A percentile compares a stretch with the other conserved stretches of the same genome.
phyloP scores from a whole-genome alignment of 1,140 invertebrate species.

The Sinonovacula constricta region DNA sequence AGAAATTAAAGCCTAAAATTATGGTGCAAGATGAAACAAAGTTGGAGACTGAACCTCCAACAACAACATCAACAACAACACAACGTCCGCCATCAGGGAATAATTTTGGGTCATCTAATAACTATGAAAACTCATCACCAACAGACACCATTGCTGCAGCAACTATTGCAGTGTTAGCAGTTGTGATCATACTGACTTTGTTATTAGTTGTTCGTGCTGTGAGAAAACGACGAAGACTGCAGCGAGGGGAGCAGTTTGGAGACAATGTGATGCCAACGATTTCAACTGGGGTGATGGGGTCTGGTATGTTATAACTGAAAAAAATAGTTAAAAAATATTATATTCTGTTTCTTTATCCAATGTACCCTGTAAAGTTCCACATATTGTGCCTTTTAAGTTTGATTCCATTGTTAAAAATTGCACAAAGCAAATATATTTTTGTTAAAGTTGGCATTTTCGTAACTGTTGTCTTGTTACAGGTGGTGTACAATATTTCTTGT shows the following conservation, averaged over 20 bases:
- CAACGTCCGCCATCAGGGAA: not conserved
- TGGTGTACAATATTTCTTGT: too few relatives aligned
- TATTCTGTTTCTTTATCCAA: too few relatives aligned
- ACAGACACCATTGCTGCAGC: conserved; percentile 45
- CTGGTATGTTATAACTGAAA: conserved; percentile 22
- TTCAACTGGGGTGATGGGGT: conserved; percentile 41
- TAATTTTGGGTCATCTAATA: conserved; percentile 11
- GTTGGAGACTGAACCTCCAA: too few relatives aligned
- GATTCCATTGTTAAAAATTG: not conserved
- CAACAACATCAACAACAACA: not conserved
- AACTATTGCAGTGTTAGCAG: conserved; percentile 46
- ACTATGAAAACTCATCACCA: not conserved
- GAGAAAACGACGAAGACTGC: conserved; percentile 35
- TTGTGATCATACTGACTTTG: conserved; percentile 43
- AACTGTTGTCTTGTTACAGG: too few relatives aligned
- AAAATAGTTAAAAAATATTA: not conserved
- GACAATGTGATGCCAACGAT: conserved; percentile 37
- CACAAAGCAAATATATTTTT: not conserved
- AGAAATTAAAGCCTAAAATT: too few relatives aligned
- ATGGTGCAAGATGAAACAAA: too few relatives aligned
- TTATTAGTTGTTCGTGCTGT: conserved; percentile 47
- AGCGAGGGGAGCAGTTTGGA: conserved; percentile 41
- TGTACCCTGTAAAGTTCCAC: not conserved
- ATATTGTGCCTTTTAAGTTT: not conserved
- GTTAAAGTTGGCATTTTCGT: not conserved